These are phyloP conservation scores for Speoplatyrhinus poulsoni DNA, from an alignment of 2,113 vertebrate species.

Conservation along the genomic window DNA sequence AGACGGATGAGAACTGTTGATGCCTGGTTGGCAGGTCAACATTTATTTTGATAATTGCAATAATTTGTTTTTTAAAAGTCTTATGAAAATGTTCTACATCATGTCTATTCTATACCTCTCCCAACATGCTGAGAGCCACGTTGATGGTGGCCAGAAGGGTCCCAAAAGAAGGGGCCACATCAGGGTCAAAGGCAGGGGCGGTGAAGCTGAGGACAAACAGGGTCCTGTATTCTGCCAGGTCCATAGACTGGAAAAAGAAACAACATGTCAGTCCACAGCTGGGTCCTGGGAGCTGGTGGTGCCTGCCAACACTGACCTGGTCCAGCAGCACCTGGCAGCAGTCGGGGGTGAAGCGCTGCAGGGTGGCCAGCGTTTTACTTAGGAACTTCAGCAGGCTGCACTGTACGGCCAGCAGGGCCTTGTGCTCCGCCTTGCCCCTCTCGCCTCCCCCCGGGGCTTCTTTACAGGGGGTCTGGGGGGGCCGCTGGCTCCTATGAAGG, in stretches of 20 bases:
- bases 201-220: constrained; percentile 94
- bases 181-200: constrained; percentile 92
- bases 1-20: background rate
- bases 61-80: too few relatives aligned
- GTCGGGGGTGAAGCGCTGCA: constrained; percentile 95
- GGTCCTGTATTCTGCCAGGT: constrained; percentile 90
- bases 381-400: constrained; percentile 97
- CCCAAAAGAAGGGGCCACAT: constrained; percentile 94
- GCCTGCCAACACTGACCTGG: constrained; percentile 76
- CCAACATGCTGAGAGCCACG: constrained; percentile 90
- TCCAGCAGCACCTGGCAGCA: constrained; percentile 96
- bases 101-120: constrained; percentile 79
- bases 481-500: constrained; percentile 78
- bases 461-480: constrained; percentile 76
- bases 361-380: constrained; percentile 89
- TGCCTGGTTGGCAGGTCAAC: too few relatives aligned
- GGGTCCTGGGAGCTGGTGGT: background rate
- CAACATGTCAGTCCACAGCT: background rate
- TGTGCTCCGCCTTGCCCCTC: constrained; percentile 86
- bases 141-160: constrained; percentile 95
- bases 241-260: constrained; percentile 81
- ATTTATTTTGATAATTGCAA: too few relatives aligned
- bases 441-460: constrained; percentile 70
- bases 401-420: constrained; percentile 86
- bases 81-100: too few relatives aligned